Percentiles rank a stretch among this genome's conserved stretches.
Conservation (phyloP, 2,888 invertebrate species). For the Sympetrum striolatum region DNA sequence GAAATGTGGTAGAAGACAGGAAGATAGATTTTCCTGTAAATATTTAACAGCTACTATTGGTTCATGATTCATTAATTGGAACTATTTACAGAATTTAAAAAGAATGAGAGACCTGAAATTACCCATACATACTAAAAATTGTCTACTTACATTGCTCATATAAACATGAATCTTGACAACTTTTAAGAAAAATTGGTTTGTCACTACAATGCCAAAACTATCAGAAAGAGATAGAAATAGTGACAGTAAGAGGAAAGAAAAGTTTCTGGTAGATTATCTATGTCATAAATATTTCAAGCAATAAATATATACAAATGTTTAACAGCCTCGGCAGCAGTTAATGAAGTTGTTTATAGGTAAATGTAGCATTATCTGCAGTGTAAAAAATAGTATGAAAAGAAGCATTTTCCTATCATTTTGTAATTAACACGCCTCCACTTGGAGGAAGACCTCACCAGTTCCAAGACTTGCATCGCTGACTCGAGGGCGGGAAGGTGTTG, state of each 20-base stretch:
- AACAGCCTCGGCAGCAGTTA: neutral
- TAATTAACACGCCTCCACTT: neutral
- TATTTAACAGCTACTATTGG: too few species aligned
- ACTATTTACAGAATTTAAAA: too few species aligned
- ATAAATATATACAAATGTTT: constrained; percentile 20
- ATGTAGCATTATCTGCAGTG: neutral
- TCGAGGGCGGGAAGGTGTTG: constrained; percentile 30
- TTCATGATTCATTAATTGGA: too few species aligned
- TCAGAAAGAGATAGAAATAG: neutral
- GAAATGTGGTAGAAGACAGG: too few species aligned
- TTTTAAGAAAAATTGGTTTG: neutral
- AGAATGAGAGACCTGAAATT: too few species aligned
- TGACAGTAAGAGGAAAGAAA: constrained; percentile 18
- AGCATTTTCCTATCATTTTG: neutral
- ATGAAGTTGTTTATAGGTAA: neutral
- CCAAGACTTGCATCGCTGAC: constrained; percentile 13
- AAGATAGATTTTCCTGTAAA: too few species aligned
- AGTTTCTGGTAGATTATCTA: neutral
- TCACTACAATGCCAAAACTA: neutral
- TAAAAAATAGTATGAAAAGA: neutral
- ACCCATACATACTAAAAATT: too few species aligned
- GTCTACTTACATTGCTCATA: too few species aligned
- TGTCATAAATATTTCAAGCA: neutral
- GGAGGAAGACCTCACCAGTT: constrained; percentile 39
- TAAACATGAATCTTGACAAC: neutral